Percentiles rank a stretch among this genome's conserved stretches.
These are phyloP conservation scores for Alcedo atthis DNA, from an alignment of 2,797 vertebrate species.

Conservation along the genomic window DNA sequence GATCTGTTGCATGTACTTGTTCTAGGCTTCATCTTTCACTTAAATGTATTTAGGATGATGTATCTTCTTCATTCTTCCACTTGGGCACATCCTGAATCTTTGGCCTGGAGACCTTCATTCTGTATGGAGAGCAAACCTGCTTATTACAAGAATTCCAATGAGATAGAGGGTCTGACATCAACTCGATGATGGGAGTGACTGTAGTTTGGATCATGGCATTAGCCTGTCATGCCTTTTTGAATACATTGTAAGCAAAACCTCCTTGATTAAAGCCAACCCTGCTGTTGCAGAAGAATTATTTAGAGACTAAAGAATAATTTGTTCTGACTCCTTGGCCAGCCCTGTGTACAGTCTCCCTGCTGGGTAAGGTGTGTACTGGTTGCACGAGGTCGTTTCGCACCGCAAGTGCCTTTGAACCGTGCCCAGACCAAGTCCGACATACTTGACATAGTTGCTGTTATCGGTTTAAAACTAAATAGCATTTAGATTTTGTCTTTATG, in stretches of 20 bases:
- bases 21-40: neutral
- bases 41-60: neutral
- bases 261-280: neutral
- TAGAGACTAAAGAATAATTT: neutral
- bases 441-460: neutral
- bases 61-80: neutral
- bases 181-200: neutral
- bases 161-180: neutral
- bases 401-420: neutral
- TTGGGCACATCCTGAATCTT: neutral
- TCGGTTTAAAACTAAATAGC: neutral
- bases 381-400: neutral
- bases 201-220: neutral
- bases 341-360: neutral
- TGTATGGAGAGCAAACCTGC: neutral
- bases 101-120: neutral
- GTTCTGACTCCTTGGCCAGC: neutral
- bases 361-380: neutral
- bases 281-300: neutral
- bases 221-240: neutral
- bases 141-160: neutral
- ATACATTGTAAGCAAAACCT: neutral
- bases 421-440: neutral
- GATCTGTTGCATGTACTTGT: accelerated
- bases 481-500: neutral